Evolutionary conservation across 2,888 invertebrate genomes (phyloP).

Genomic region (Amorpha juglandis): DNA sequence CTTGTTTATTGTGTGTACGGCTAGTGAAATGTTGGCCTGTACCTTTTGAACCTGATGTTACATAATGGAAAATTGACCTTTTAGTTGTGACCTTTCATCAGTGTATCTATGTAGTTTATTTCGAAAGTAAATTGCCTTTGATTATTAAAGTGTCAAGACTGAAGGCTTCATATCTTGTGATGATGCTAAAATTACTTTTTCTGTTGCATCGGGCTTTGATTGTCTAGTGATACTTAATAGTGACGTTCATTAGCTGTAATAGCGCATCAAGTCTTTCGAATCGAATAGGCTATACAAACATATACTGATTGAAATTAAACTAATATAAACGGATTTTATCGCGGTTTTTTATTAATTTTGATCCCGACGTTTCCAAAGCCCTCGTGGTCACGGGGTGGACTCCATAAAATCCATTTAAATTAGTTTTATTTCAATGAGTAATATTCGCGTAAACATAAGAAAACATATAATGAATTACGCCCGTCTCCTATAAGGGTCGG

Average conservation of each 20-base stretch:
- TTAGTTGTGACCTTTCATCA: conserved; percentile 7
- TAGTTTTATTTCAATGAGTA: no score
- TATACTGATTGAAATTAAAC: no score
- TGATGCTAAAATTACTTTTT: conserved; percentile 1
- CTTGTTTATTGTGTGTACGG: conserved; percentile 16
- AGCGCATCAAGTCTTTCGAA: background rate
- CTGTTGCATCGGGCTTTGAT: background rate
- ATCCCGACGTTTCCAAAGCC: no score
- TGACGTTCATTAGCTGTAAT: background rate
- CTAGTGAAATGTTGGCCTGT: conserved; percentile 14
- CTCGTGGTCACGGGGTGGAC: no score
- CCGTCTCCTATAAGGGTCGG: no score
- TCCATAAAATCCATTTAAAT: no score
- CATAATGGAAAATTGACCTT: conserved; percentile 24
- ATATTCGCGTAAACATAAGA: no score
- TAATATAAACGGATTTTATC: no score
- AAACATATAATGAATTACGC: no score
- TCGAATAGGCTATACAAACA: background rate
- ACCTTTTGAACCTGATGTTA: conserved; percentile 4
- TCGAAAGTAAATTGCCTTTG: conserved; percentile 2
- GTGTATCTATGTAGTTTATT: conserved; percentile 8
- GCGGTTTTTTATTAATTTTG: no score
- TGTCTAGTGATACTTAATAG: background rate
- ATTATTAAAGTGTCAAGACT: background rate
- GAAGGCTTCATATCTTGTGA: background rate